Percentiles rank a stretch among this genome's conserved stretches.
phyloP scores from a whole-genome alignment of 2,113 vertebrate species.

The Arenaria interpres region DNA sequence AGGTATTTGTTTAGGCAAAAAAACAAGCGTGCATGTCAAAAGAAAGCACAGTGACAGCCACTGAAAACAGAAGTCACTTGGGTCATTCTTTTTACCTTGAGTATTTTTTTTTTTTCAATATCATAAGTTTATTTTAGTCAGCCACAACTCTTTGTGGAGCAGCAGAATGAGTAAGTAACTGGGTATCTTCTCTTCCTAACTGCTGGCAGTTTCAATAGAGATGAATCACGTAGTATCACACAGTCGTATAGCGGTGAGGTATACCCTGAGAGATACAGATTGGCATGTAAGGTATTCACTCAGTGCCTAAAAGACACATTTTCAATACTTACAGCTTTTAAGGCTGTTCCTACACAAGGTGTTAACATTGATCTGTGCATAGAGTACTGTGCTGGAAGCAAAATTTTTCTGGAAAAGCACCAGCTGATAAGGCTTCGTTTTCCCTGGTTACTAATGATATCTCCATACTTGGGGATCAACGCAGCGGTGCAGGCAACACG shows the following conservation, averaged over 20 bases:
- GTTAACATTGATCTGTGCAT: constrained; percentile 1
- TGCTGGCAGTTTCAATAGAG: constrained; percentile 5
- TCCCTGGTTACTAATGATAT: not conserved
- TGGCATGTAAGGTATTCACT: not conserved
- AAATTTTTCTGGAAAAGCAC: constrained; percentile 26
- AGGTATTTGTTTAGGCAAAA: constrained; percentile 49
- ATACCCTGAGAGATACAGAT: not conserved
- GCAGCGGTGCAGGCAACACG: not conserved
- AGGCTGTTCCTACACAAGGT: not conserved
- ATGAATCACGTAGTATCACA: not conserved
- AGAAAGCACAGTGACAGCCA: constrained; percentile 60
- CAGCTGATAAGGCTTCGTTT: not conserved
- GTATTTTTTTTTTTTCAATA: not conserved
- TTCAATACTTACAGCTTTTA: constrained; percentile 16
- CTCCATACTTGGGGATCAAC: not conserved
- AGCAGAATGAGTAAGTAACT: not conserved
- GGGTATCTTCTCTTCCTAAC: constrained; percentile 1
- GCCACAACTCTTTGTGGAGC: not conserved
- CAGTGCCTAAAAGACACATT: not conserved
- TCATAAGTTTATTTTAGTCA: constrained; percentile 35
- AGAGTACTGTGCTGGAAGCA: not conserved
- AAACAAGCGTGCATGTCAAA: constrained; percentile 13
- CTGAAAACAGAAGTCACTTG: constrained; percentile 68
- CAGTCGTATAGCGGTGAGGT: not conserved
- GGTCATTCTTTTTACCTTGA: constrained; percentile 1